Evolutionary conservation across 2,797 vertebrate genomes (phyloP), one percentile per base, ranked within the genome.

Genomic region (Borostomias antarcticus): DNA sequence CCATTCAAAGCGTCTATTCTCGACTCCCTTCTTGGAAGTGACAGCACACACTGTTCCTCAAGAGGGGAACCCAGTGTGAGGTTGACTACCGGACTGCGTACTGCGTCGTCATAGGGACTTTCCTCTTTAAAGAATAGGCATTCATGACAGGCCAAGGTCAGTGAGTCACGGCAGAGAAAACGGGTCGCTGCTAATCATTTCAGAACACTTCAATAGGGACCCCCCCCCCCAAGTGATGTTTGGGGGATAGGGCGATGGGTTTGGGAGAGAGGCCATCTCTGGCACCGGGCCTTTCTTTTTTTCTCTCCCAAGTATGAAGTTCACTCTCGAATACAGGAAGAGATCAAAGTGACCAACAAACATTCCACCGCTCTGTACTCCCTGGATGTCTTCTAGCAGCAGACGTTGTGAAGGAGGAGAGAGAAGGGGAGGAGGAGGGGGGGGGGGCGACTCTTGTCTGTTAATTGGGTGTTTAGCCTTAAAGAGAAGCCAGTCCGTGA

Each of bases 401-500:
- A 61, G 59, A 43, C 40, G 5, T 30, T 61, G 43, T 0, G 26
- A 25, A n/a, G 43, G 43, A 62, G 43, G 28, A 11, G 43, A 29
- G 8, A 10, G 54, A 58, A n/a, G 26, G 30, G 52, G 52, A 56
- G 52, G 1, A 56, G 52, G n/a, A 30, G 4, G 23, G 6, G 48
- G 19, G 19, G 29, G 45, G 11, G 5, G 11, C 37, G 21, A 15
- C 23, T 26, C 15, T 28, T 47, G 26, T 30, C 35, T 25, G 43
- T 23, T 70, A 53, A 64, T 64, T 51, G 52, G 32, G 25, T 64
- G 54, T 63, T 40, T 51, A 32, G 54, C 68, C 19, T 64, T 43
- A 48, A 25, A 68, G 11, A 43, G 32, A 43, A 30, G 33, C 17
- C 50, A 10, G 21, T 11, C 32, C 5, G 25, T 51, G 57, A 50